Percentiles rank a stretch among this genome's conserved stretches.
phyloP scores from a whole-genome alignment of 1,140 invertebrate genomes.

The Hypothenemus hampei region DNA sequence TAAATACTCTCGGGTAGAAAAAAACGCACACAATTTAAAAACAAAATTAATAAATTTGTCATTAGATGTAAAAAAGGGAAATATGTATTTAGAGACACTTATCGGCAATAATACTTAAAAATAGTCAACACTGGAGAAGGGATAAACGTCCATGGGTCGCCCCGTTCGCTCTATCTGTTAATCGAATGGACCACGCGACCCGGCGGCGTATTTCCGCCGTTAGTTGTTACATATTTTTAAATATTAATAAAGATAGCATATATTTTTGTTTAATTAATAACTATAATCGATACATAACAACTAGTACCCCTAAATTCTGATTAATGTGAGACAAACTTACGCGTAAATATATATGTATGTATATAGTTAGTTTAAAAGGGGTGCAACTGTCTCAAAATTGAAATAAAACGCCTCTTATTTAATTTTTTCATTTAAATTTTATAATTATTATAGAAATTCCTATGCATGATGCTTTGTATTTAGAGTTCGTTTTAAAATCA shows the following conservation, averaged over 20 bases:
- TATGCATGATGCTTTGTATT: no score
- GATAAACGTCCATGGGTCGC: not conserved
- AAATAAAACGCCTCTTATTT: not conserved
- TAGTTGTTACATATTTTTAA: no score
- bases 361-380: no score
- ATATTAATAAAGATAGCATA: conserved; percentile 19
- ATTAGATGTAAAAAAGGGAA: no score
- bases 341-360: no score
- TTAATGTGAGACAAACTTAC: conserved; percentile 23
- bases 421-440: no score
- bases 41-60: no score
- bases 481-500: conserved; percentile 10
- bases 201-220: conserved; percentile 10
- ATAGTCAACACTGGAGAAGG: conserved; percentile 42
- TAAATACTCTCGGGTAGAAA: no score
- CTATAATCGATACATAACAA: conserved; percentile 19
- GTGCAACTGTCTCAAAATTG: no score
- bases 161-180: conserved; percentile 8
- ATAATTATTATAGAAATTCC: no score
- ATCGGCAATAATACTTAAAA: conserved; percentile 45
- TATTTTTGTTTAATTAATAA: conserved; percentile 14
- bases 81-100: no score
- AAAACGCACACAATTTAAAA: no score
- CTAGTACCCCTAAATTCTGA: conserved; percentile 24
- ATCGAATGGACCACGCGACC: conserved; percentile 19